These are phyloP conservation scores for Trichacis sp. DNA, from an alignment of 2,888 invertebrate species.

Conservation along the genomic window DNA sequence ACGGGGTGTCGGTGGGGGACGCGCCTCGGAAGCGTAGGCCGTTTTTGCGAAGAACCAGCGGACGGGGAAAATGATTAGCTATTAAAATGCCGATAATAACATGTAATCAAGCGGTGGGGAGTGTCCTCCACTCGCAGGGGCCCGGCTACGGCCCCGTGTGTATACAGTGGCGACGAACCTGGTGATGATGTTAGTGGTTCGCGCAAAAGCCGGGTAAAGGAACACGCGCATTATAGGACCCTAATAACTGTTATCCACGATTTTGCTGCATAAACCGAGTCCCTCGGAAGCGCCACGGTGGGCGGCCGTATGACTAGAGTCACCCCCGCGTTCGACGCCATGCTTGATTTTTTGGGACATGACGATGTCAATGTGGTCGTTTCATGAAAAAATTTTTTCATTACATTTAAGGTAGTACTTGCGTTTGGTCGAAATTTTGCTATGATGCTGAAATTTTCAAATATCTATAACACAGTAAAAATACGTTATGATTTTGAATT, in stretches of 20 bases:
- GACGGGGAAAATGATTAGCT: conserved; percentile 67
- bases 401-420: too few species aligned
- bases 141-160: conserved; percentile 34
- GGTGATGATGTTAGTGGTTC: conserved; percentile 49
- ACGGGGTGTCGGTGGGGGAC: conserved; percentile 62
- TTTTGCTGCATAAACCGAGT: conserved; percentile 57
- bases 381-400: too few species aligned
- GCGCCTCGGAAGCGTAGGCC: conserved; percentile 65
- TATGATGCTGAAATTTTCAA: too few species aligned
- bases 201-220: conserved; percentile 52
- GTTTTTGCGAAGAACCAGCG: conserved; percentile 55
- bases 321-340: conserved; percentile 31
- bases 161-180: conserved; percentile 42
- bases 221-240: conserved; percentile 65
- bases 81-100: conserved; percentile 69
- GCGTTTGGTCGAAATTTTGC: too few species aligned
- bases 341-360: too few species aligned
- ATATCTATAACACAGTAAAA: too few species aligned
- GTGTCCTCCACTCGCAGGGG: conserved; percentile 59
- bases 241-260: conserved; percentile 69
- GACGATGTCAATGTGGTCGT: too few species aligned
- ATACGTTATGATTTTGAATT: too few species aligned
- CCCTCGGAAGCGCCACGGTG: conserved; percentile 46
- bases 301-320: conserved; percentile 38
- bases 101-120: conserved; percentile 67